Evolutionary conservation across 2,113 vertebrate genomes (phyloP).

Genomic region (Sigmodon hispidus): DNA sequence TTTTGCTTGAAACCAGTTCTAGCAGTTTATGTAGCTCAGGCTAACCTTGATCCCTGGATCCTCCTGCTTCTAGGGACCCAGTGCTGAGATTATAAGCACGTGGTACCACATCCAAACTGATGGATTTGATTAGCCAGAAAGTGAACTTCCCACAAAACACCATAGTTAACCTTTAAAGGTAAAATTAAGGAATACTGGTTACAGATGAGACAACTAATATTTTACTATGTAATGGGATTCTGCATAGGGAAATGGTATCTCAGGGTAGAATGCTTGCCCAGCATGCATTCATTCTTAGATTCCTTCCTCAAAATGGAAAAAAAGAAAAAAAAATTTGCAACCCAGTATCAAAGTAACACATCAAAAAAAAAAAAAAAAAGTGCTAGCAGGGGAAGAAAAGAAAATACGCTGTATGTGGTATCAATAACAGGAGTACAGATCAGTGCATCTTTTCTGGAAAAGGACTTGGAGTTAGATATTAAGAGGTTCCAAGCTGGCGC

Average conservation of each 20-base stretch:
- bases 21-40: not conserved
- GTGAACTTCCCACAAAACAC: not conserved
- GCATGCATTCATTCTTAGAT: not conserved
- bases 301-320: not conserved
- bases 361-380: not conserved
- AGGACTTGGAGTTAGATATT: not conserved
- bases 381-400: not conserved
- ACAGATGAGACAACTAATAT: not conserved
- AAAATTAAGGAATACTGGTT: not conserved
- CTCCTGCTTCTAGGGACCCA: not conserved
- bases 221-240: constrained; percentile 3
- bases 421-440: not conserved
- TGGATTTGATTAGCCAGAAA: not conserved
- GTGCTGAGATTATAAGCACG: not conserved
- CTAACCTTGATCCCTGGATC: not conserved
- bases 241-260: not conserved
- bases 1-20: not conserved
- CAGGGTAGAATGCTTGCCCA: not conserved
- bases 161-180: not conserved
- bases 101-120: not conserved
- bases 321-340: not conserved
- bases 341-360: constrained; percentile 21
- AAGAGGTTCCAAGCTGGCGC: not conserved
- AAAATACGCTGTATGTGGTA: not conserved
- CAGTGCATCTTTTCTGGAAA: not conserved